Conservation (phyloP, 2,888 invertebrate genomes). For the Oeneis ivallda region DNA sequence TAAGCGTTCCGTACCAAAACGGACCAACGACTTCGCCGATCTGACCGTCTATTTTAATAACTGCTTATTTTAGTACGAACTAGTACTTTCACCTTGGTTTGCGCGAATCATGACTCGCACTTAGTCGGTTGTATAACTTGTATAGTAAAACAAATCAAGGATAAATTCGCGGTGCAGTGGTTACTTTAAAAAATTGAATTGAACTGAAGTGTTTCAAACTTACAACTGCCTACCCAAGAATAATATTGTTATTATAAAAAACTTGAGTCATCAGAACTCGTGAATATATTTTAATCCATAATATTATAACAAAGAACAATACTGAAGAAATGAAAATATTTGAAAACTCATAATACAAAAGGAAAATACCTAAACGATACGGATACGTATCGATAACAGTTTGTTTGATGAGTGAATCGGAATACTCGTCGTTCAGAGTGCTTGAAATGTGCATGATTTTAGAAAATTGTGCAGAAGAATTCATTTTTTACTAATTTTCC, state of each 20-base stretch:
- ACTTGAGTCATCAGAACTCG: neutral
- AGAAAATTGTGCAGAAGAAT: too few relatives aligned
- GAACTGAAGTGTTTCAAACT: slow-evolving; percentile 1
- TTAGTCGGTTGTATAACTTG: neutral
- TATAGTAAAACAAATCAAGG: neutral
- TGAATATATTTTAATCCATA: slow-evolving; percentile 14
- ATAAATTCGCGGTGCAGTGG: neutral
- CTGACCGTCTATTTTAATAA: too few relatives aligned
- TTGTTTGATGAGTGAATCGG: neutral
- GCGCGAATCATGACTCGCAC: too few relatives aligned
- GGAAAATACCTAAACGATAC: neutral
- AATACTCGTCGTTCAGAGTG: neutral
- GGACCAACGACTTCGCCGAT: too few relatives aligned
- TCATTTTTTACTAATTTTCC: too few relatives aligned
- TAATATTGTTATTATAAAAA: neutral
- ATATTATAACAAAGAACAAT: slow-evolving; percentile 12
- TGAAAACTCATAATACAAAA: slow-evolving; percentile 8
- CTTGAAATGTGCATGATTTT: too few relatives aligned
- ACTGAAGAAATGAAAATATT: slow-evolving; percentile 21
- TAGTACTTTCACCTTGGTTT: too few relatives aligned
- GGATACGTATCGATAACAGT: neutral
- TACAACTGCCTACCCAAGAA: neutral
- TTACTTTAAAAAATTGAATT: slow-evolving; percentile 6
- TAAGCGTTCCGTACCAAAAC: too few relatives aligned
- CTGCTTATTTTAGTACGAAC: too few relatives aligned